Evolutionary conservation across 1,140 invertebrate genomes (phyloP), one percentile per base, ranked within the genome.

Genomic region (Philotrypesis tridentata): DNA sequence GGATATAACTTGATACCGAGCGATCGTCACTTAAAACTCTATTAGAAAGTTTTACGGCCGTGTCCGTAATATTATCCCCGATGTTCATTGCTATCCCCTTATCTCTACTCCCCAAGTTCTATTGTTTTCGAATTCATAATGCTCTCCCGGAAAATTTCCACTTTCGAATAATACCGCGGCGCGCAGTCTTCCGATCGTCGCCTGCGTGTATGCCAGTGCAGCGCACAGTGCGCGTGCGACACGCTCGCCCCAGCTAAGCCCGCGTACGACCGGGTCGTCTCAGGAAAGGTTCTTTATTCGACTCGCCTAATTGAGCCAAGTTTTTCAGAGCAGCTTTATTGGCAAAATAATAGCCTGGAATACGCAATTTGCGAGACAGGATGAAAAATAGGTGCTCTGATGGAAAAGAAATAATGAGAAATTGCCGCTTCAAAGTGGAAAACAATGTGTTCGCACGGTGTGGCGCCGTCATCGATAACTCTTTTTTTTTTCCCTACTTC

Each of bases 1-100:
- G 29, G 65, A 67, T 80, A 65, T 78, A 78, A 78, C 65, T 78
- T 70, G n/a, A 70, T 78, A 17, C 27, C 40, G 27, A 55, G 29
- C 40, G 76, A 70, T 55, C 76, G 43, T 78, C 31, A 40, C 48
- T 78, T 27, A 43, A 68, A 78, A 70, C 40, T 68, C 37, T 55
- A 55, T 70, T 70, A 78, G 43, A 70, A 78, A 78, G 63, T 78
- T 78, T 48, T 23, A 65, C 65, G 25, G 27, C 14, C 63, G 23
- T 29, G 27, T 14, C 63, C 43, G 17, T 75, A 31, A 68, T 70
- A 70, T 68, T 9, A 27, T 31, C 67, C 65, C 37, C 37, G 75
- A 77, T 77, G 33, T 77, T 67, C 65, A 77, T 67, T 77, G 63
- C 75, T 21, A 6, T 5, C 48, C 17, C 14, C 43, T 48, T 48